Conservation (phyloP, 30 jellyfish, hydroid and myxozoan genomes). For the Hydractinia symbiolongicarpus region DNA sequence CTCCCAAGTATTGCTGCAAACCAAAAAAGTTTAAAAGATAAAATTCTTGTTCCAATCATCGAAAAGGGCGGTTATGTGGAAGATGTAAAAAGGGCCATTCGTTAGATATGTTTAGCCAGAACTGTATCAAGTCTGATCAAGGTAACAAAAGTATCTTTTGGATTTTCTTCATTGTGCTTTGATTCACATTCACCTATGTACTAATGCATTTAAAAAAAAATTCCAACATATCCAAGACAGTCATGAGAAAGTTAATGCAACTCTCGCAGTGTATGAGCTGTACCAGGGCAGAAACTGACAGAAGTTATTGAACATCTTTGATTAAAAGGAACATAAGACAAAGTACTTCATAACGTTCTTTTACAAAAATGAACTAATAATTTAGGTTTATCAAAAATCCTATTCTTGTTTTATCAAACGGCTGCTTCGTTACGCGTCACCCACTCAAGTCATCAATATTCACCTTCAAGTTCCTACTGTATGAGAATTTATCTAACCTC, state of each 20-base stretch:
- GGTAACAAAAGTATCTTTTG: not conserved
- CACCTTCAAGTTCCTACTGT: not conserved
- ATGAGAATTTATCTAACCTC: not conserved
- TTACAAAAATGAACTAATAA: not conserved
- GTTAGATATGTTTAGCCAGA: not conserved
- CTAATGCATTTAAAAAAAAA: not conserved
- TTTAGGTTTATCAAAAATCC: not conserved
- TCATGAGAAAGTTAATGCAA: not conserved
- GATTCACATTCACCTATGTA: not conserved
- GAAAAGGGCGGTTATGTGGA: not conserved
- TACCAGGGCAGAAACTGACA: not conserved
- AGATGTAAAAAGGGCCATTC: not conserved
- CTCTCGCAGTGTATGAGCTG: not conserved
- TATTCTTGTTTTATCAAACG: slow-evolving; percentile 10
- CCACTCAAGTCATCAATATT: not conserved
- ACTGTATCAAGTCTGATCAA: not conserved
- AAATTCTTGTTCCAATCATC: not conserved
- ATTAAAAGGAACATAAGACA: not conserved
- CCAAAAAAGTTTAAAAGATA: not conserved
- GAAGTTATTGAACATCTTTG: not conserved
- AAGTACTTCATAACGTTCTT: not conserved
- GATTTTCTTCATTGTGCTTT: not conserved
- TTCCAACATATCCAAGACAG: not conserved
- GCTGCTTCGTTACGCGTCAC: not conserved
- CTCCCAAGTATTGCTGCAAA: slow-evolving; percentile 8